Evolutionary conservation across 1,140 invertebrate genomes (phyloP).

Genomic region (Armadillidium nasatum): DNA sequence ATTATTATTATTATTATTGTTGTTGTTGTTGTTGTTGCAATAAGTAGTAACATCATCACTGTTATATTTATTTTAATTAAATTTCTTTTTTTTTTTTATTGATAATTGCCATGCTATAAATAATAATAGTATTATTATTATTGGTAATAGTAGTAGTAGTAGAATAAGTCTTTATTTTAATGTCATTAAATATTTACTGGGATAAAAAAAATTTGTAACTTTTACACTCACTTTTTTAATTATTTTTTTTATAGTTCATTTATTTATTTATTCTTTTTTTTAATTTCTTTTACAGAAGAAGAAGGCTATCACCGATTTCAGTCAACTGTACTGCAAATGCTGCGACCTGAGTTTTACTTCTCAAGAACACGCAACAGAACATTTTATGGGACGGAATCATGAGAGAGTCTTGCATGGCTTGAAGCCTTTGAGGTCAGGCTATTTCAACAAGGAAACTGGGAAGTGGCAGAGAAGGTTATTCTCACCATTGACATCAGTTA

Average conservation of each 20-base stretch:
- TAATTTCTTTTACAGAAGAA: slow-evolving; percentile 26
- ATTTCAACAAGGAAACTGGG: slow-evolving; percentile 46
- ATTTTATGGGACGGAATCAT: slow-evolving; percentile 59
- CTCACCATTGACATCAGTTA: not conserved
- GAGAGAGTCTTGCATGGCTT: slow-evolving; percentile 52
- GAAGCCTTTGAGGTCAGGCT: slow-evolving; percentile 45
- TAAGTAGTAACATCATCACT: too few species aligned
- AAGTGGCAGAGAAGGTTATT: slow-evolving; percentile 48
- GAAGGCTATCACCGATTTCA: slow-evolving; percentile 45
- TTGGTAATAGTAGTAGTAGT: not conserved
- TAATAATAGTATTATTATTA: not conserved
- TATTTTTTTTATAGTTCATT: not conserved
- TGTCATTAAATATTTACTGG: not conserved
- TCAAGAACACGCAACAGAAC: slow-evolving; percentile 56
- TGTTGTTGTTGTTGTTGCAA: too few species aligned
- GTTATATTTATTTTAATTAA: too few species aligned
- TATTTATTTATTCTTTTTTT: not conserved
- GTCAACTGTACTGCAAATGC: slow-evolving; percentile 50
- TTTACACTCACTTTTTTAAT: not conserved
- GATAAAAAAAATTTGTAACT: not conserved
- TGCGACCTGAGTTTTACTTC: slow-evolving; percentile 60
- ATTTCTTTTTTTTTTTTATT: too few species aligned
- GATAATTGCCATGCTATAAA: too few species aligned
- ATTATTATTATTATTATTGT: too few species aligned
- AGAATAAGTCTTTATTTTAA: not conserved